A percentile compares a stretch with the other conserved stretches of the same genome.
Conservation (phyloP, 2,113 vertebrate genomes). For the pig (Sus scrofa) region DNA sequence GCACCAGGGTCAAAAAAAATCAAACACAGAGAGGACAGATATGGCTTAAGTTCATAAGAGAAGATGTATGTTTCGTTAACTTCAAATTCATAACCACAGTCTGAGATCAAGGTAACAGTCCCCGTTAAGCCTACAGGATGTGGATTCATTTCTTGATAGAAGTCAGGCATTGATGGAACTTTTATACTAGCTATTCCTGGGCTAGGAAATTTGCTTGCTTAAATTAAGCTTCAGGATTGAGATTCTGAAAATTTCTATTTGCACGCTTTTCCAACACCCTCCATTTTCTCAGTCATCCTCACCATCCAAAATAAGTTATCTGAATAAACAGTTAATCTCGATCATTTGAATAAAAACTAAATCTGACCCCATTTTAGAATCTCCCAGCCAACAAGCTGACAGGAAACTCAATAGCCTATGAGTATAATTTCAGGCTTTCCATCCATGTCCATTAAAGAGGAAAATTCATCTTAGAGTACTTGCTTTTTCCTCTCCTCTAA, state of each 20-base stretch:
- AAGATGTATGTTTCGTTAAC: slow-evolving; percentile 79
- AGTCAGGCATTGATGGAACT: slow-evolving; percentile 49
- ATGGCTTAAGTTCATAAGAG: slow-evolving; percentile 87
- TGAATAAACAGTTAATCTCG: slow-evolving; percentile 59
- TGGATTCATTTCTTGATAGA: slow-evolving; percentile 77
- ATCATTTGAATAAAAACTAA: slow-evolving; percentile 66
- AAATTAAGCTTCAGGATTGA: slow-evolving; percentile 63
- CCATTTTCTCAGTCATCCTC: slow-evolving; percentile 59
- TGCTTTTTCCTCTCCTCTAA: slow-evolving; percentile 49
- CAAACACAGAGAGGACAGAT: slow-evolving; percentile 81
- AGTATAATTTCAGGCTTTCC: slow-evolving; percentile 56
- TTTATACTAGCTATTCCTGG: neutral
- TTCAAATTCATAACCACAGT: slow-evolving; percentile 79
- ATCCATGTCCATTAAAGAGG: slow-evolving; percentile 62
- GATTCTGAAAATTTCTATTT: slow-evolving; percentile 32
- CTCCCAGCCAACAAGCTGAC: slow-evolving; percentile 45
- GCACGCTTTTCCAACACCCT: neutral
- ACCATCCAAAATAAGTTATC: slow-evolving; percentile 79
- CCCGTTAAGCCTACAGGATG: slow-evolving; percentile 73
- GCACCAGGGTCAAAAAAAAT: slow-evolving; percentile 86
- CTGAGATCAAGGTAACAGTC: slow-evolving; percentile 81
- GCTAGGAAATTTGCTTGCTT: slow-evolving; percentile 9
- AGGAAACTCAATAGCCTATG: slow-evolving; percentile 18
- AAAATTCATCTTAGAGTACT: slow-evolving; percentile 16
- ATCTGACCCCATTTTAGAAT: slow-evolving; percentile 56